Evolutionary conservation across 2,113 vertebrate genomes (phyloP).

Genomic region (Podarcis muralis): DNA sequence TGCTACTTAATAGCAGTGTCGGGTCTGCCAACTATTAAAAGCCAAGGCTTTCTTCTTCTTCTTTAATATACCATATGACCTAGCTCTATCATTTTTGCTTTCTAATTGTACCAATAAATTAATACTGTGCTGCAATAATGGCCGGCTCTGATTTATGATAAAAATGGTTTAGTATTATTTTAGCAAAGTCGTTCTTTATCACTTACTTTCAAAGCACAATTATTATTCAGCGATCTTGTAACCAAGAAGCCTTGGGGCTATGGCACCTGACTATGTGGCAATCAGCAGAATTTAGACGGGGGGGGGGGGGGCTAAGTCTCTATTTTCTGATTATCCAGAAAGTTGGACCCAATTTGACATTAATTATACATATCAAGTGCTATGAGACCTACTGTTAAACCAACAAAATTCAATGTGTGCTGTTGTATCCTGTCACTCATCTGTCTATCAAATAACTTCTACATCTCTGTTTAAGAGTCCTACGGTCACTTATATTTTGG

Average conservation of each 20-base stretch:
- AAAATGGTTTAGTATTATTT: slow-evolving; percentile 56
- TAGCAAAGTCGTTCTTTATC: slow-evolving; percentile 48
- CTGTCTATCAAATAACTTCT: too few relatives aligned
- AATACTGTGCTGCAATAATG: slow-evolving; percentile 56
- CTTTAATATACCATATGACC: slow-evolving; percentile 36
- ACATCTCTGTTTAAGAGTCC: too few relatives aligned
- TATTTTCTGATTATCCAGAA: background rate
- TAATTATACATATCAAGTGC: background rate
- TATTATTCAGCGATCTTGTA: slow-evolving; percentile 35
- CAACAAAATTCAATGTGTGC: background rate
- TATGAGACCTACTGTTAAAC: background rate
- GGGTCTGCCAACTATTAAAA: slow-evolving; percentile 59
- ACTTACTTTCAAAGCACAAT: slow-evolving; percentile 43
- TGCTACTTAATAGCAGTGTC: slow-evolving; percentile 49
- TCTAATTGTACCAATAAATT: slow-evolving; percentile 65
- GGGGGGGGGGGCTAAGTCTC: background rate
- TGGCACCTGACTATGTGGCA: background rate
- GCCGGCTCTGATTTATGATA: slow-evolving; percentile 57
- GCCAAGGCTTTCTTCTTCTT: slow-evolving; percentile 2
- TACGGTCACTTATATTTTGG: too few relatives aligned
- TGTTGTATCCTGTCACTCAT: too few relatives aligned
- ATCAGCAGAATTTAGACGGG: background rate
- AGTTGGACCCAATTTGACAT: background rate
- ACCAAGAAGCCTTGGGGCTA: slow-evolving; percentile 33
- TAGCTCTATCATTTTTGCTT: slow-evolving; percentile 60